Evolutionary conservation across 2,888 invertebrate genomes (phyloP).

Genomic region (Cylloceria caligata): DNA sequence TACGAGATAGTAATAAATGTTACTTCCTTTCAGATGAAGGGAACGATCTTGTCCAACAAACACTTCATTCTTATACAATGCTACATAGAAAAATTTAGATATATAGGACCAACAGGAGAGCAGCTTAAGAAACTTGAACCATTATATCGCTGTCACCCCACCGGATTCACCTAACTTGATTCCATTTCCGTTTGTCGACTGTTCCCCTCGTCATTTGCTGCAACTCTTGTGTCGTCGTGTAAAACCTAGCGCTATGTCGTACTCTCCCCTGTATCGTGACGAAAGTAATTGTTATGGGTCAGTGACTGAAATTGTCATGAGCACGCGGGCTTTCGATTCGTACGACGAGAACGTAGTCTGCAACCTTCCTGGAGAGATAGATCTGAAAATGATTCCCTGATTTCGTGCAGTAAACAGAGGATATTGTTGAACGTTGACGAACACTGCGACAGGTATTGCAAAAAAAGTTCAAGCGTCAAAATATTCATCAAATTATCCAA

Average conservation of each 20-base stretch:
- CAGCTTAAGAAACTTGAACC: slow-evolving; percentile 48
- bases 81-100: not conserved
- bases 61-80: not conserved
- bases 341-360: slow-evolving; percentile 10
- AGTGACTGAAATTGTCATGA: slow-evolving; percentile 75
- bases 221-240: slow-evolving; percentile 67
- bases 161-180: slow-evolving; percentile 81
- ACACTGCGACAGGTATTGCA: not conserved
- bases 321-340: slow-evolving; percentile 20
- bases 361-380: slow-evolving; percentile 11
- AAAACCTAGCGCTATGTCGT: slow-evolving; percentile 64
- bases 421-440: not conserved
- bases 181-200: slow-evolving; percentile 81
- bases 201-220: slow-evolving; percentile 68
- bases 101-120: not conserved
- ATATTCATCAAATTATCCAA: not conserved
- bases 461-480: not conserved
- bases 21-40: not conserved
- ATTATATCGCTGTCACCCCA: slow-evolving; percentile 64
- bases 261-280: slow-evolving; percentile 67
- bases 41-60: not conserved
- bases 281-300: slow-evolving; percentile 82
- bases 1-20: not conserved
- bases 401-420: not conserved
- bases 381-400: not conserved